Conservation (phyloP, 1,140 invertebrate species). For the Tetramorium alpestre region DNA sequence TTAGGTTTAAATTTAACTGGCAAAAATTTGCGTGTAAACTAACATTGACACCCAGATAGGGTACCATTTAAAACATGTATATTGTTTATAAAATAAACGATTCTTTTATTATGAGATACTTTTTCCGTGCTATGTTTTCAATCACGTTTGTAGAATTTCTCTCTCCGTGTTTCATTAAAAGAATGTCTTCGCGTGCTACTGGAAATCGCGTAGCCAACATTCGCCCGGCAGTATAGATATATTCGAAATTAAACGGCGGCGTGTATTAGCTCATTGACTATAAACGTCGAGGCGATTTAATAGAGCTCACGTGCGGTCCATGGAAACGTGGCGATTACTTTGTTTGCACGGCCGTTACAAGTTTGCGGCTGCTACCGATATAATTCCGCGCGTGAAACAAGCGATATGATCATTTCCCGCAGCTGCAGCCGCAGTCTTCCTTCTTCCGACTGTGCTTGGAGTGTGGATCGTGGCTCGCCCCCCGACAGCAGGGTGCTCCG, state of each 20-base stretch:
- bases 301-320: conserved; percentile 39
- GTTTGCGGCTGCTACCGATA: conserved; percentile 17
- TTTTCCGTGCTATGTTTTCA: neutral
- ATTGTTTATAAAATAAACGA: too few relatives aligned
- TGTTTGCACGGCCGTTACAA: conserved; percentile 38
- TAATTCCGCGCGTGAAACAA: conserved; percentile 32
- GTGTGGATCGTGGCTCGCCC: neutral
- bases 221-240: neutral
- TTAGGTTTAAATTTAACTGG: too few relatives aligned
- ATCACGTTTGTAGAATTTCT: neutral
- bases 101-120: neutral
- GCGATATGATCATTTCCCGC: conserved; percentile 46
- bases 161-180: neutral
- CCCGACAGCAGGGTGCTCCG: neutral
- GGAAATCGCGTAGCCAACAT: neutral
- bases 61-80: too few relatives aligned
- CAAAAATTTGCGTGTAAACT: too few relatives aligned
- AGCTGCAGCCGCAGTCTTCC: conserved; percentile 34
- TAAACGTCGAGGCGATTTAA: conserved; percentile 50
- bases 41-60: too few relatives aligned
- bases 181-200: neutral
- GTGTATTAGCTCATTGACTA: conserved; percentile 34
- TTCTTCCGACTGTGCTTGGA: neutral
- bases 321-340: conserved; percentile 42
- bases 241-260: conserved; percentile 14